phyloP scores from a whole-genome alignment of 2,113 vertebrate species.

The Mormyrus lacerda region DNA sequence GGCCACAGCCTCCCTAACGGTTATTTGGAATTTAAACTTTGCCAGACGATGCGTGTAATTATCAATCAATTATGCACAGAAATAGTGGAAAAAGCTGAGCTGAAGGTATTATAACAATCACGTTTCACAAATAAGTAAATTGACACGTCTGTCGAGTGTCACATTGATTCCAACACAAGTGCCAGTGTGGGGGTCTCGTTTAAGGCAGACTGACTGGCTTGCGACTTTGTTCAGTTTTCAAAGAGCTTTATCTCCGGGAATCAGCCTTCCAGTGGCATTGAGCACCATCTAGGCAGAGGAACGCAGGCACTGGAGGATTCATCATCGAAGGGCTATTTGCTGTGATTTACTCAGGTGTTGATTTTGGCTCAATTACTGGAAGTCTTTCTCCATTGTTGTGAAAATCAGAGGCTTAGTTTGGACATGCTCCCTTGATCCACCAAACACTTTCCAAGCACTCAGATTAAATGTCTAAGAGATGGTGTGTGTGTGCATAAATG shows the following conservation, averaged over 20 bases:
- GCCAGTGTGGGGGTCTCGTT: background rate
- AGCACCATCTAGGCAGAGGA: background rate
- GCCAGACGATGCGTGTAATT: slow-evolving; percentile 15
- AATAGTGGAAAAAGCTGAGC: background rate
- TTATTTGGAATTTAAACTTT: slow-evolving; percentile 21
- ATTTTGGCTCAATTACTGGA: background rate
- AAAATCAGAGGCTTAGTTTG: background rate
- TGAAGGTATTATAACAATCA: slow-evolving; percentile 6
- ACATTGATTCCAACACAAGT: background rate
- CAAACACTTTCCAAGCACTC: background rate
- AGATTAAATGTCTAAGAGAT: background rate
- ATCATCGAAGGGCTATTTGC: background rate
- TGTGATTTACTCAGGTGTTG: background rate
- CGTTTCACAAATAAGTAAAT: background rate
- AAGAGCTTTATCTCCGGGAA: background rate
- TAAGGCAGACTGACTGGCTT: background rate
- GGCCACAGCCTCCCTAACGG: background rate
- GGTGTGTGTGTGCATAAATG: background rate
- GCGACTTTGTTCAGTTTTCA: background rate
- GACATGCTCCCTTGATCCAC: background rate
- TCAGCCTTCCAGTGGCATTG: background rate
- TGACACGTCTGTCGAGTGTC: background rate
- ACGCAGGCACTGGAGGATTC: background rate
- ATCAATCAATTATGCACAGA: background rate
- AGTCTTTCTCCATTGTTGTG: background rate